phyloP scores from a whole-genome alignment of 2,888 invertebrate species.

The Drosophila pegasa region DNA sequence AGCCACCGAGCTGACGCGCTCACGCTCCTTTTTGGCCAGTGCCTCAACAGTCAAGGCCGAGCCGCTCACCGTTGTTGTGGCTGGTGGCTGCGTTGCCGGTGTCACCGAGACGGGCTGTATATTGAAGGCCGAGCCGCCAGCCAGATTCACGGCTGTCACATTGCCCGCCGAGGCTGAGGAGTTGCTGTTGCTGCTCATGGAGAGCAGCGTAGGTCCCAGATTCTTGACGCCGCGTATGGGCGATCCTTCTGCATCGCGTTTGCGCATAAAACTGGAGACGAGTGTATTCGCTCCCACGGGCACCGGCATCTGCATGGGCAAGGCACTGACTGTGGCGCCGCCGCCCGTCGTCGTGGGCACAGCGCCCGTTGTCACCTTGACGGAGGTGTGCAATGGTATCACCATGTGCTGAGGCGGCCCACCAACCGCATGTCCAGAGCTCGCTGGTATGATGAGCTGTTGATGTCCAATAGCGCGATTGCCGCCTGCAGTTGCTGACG shows the following conservation, averaged over 20 bases:
- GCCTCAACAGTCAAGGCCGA: conserved; percentile 69
- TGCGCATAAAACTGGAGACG: conserved; percentile 90
- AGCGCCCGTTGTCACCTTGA: conserved; percentile 79
- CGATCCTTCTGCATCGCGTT: conserved; percentile 91
- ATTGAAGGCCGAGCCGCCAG: conserved; percentile 55
- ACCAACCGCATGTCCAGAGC: conserved; percentile 49
- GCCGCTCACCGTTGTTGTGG: conserved; percentile 36
- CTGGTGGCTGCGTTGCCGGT: conserved; percentile 39
- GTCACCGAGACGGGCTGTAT: conserved; percentile 63
- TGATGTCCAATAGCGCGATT: conserved; percentile 81
- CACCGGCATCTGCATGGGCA: conserved; percentile 48
- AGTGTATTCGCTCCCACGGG: conserved; percentile 52
- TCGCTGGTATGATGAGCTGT: conserved; percentile 67
- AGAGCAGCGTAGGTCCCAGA: conserved; percentile 84
- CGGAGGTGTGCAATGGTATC: conserved; percentile 82
- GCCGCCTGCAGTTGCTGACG: conserved; percentile 56
- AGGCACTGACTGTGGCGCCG: conserved; percentile 59
- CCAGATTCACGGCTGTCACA: conserved; percentile 43
- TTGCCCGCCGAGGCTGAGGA: conserved; percentile 13
- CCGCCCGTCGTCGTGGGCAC: conserved; percentile 60
- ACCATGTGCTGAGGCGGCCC: conserved; percentile 79
- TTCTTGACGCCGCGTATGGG: conserved; percentile 89
- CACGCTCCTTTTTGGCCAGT: conserved; percentile 75
- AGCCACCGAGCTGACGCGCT: conserved; percentile 38
- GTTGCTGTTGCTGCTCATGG: conserved; percentile 75